These are phyloP conservation scores for Tragelaphus buxtoni DNA, from an alignment of 2,113 vertebrate genomes.

Conservation along the genomic window DNA sequence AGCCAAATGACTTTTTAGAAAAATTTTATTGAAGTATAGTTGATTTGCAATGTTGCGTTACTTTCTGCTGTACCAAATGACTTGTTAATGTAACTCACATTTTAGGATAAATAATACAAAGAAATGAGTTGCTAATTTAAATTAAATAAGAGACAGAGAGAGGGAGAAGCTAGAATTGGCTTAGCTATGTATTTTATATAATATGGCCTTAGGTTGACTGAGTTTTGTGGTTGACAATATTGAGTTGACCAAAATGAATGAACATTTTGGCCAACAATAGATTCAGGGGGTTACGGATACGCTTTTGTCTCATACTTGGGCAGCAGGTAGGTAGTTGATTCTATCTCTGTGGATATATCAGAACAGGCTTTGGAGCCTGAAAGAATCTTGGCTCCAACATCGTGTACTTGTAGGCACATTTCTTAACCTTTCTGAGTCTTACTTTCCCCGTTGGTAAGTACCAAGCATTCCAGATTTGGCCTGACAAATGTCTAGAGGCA, in stretches of 20 bases:
- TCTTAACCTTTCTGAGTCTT: neutral
- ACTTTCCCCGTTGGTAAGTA: neutral
- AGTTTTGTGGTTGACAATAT: neutral
- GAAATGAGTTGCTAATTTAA: neutral
- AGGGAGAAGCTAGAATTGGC: neutral
- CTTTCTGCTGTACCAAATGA: neutral
- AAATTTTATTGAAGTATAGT: neutral
- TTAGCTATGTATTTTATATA: neutral
- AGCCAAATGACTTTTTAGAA: neutral
- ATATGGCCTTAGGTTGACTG: too few species aligned
- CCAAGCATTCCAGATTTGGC: neutral
- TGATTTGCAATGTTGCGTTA: neutral
- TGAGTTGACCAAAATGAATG: neutral
- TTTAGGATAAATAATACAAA: neutral
- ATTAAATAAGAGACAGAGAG: neutral
- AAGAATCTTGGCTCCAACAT: neutral
- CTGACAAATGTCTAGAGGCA: neutral
- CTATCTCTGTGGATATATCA: neutral
- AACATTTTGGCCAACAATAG: neutral
- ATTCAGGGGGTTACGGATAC: fast-evolving
- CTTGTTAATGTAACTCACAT: neutral
- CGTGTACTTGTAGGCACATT: neutral
- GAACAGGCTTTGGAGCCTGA: neutral
- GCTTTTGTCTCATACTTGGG: neutral
- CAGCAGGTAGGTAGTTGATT: neutral